Evolutionary conservation across 2,113 vertebrate genomes (phyloP).

Genomic region (Glaucomys volans): DNA sequence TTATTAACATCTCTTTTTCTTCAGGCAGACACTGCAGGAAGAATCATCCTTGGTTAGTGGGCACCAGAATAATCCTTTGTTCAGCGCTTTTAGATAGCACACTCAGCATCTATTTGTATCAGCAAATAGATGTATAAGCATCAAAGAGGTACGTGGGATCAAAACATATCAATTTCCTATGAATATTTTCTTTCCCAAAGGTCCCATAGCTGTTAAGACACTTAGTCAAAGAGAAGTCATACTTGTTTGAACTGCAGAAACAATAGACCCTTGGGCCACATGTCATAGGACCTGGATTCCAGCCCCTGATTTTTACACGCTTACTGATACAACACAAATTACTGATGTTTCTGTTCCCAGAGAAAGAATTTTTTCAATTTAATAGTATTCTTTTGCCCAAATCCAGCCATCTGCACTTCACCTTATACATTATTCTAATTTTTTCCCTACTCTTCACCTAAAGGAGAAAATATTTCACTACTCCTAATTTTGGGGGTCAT

Average conservation of each 20-base stretch:
- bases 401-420: background rate
- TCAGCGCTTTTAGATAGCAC: background rate
- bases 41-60: background rate
- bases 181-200: background rate
- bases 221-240: background rate
- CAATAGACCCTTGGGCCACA: background rate
- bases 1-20: background rate
- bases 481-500: background rate
- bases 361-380: background rate
- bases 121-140: too few relatives aligned
- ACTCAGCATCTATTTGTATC: background rate
- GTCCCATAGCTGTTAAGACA: background rate
- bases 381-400: background rate
- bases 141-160: constrained; percentile 19
- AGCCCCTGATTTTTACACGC: background rate
- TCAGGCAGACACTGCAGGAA: background rate
- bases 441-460: background rate
- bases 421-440: background rate
- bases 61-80: background rate
- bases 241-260: background rate
- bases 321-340: background rate
- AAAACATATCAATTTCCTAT: background rate
- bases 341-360: background rate
- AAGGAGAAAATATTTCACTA: background rate
- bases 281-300: background rate